A percentile compares a stretch with the other conserved stretches of the same genome.
These are phyloP conservation scores for Halyomorpha halys DNA, from an alignment of 1,140 invertebrate genomes.

Conservation along the genomic window DNA sequence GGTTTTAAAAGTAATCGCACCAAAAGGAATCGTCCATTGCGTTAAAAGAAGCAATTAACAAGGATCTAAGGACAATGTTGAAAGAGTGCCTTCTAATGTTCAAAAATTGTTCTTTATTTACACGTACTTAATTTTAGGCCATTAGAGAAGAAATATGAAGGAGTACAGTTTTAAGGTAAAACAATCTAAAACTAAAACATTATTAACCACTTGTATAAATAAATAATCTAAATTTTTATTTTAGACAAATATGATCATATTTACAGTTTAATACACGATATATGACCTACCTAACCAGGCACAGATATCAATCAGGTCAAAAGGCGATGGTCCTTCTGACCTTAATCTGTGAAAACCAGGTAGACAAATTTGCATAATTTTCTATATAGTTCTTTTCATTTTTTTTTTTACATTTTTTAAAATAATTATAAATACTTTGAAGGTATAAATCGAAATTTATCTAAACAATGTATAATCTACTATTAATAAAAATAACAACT, in stretches of 20 bases:
- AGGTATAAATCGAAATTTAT: conserved; percentile 16
- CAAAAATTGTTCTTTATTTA: no score
- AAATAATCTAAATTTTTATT: not conserved
- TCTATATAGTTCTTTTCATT: conserved; percentile 2
- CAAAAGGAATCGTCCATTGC: no score
- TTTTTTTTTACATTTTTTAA: not conserved
- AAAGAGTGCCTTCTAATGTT: no score
- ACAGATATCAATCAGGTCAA: not conserved
- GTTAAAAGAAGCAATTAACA: no score
- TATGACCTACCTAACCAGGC: not conserved
- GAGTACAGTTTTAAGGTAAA: no score
- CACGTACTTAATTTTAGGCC: no score
- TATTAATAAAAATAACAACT: conserved; percentile 26
- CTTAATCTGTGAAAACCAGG: conserved; percentile 6
- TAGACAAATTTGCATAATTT: not conserved
- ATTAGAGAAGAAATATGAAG: no score
- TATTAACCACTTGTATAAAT: no score
- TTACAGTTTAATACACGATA: not conserved
- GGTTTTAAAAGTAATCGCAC: no score
- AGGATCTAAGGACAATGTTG: no score
- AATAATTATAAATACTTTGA: conserved; percentile 18
- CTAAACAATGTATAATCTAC: conserved; percentile 14
- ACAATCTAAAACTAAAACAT: no score
- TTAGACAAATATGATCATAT: conserved; percentile 7
- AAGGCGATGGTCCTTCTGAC: not conserved